Evolutionary conservation across 1,140 invertebrate species (phyloP).

Genomic region (Xylocopa sonorina): DNA sequence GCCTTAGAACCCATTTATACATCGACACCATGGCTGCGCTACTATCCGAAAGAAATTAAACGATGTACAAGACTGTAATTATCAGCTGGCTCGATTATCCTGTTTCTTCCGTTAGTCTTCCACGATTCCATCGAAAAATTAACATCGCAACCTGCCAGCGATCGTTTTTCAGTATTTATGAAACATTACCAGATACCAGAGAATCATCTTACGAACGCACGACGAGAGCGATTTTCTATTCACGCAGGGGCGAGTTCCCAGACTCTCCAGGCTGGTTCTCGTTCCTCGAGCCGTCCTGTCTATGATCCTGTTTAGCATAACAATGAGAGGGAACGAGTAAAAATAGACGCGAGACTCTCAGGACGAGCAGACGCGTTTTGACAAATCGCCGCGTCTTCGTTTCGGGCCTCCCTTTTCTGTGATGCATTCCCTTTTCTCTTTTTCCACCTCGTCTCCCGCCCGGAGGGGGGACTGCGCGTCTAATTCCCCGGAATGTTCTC

Average conservation of each 20-base stretch:
- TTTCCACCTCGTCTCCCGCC: slow-evolving; percentile 17
- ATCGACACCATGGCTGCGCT: too few relatives aligned
- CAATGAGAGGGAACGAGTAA: slow-evolving; percentile 68
- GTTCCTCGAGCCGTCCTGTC: slow-evolving; percentile 22
- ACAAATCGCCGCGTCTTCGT: slow-evolving; percentile 73
- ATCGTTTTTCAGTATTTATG: too few relatives aligned
- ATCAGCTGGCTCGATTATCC: too few relatives aligned
- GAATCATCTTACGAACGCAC: not conserved
- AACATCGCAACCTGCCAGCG: too few relatives aligned
- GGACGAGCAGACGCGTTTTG: slow-evolving; percentile 71
- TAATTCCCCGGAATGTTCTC: slow-evolving; percentile 79
- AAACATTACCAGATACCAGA: too few relatives aligned
- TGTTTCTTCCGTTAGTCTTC: too few relatives aligned
- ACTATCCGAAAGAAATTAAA: too few relatives aligned
- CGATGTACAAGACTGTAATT: too few relatives aligned
- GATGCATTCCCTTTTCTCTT: not conserved
- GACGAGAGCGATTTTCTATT: slow-evolving; percentile 32
- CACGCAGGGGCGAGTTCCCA: slow-evolving; percentile 26
- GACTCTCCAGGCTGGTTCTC: slow-evolving; percentile 23
- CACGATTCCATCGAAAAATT: too few relatives aligned
- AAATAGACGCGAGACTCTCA: slow-evolving; percentile 35
- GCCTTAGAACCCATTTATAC: too few relatives aligned
- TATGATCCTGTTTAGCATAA: slow-evolving; percentile 72
- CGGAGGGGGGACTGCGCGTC: slow-evolving; percentile 70
- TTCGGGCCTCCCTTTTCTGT: slow-evolving; percentile 48